Evolutionary conservation across 2,797 vertebrate genomes (phyloP).

Genomic region (Phalanger gymnotis): DNA sequence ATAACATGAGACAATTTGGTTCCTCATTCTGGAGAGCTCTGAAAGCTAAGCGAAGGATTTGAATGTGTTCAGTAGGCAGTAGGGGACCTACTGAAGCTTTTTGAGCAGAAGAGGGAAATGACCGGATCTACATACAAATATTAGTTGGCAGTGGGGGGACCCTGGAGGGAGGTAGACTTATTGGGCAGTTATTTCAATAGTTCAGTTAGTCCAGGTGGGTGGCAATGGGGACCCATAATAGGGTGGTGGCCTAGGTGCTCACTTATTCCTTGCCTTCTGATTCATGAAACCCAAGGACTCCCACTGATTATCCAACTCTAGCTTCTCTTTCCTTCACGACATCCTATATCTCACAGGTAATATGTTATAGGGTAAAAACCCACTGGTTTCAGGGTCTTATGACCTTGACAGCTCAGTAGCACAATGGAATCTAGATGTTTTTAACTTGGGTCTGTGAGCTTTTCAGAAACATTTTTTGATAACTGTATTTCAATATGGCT

Average conservation of each 20-base stretch:
- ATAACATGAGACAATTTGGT: background rate
- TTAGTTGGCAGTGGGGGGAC: background rate
- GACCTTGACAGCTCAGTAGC: background rate
- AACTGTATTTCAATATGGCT: background rate
- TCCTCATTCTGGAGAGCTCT: background rate
- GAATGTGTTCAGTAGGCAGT: background rate
- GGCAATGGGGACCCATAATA: constrained; percentile 21
- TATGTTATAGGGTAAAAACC: constrained; percentile 7
- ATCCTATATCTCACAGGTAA: constrained; percentile 2
- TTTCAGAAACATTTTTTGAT: background rate
- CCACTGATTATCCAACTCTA: background rate
- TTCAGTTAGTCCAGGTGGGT: background rate
- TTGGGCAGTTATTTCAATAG: background rate
- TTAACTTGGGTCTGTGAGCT: background rate
- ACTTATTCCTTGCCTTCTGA: background rate
- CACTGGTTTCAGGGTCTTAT: background rate
- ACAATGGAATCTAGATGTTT: background rate
- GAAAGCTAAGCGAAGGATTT: background rate
- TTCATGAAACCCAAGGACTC: background rate
- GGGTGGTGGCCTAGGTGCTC: background rate
- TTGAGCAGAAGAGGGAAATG: background rate
- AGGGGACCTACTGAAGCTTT: background rate
- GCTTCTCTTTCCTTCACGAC: constrained; percentile 16
- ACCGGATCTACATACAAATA: background rate
- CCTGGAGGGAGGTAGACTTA: background rate